Conservation (phyloP, 2,888 invertebrate species). For the Sesamia inferens region DNA sequence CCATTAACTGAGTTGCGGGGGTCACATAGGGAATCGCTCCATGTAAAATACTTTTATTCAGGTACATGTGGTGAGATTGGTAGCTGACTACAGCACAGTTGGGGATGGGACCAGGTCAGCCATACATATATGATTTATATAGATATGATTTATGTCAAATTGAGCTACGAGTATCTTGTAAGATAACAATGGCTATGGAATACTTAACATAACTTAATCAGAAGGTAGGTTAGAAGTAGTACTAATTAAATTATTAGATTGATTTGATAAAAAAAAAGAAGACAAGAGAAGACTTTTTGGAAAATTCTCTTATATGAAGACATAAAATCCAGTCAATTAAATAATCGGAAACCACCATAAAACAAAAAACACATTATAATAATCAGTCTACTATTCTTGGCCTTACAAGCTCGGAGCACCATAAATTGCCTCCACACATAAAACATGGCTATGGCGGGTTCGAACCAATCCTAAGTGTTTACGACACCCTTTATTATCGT, state of each 20-base stretch:
- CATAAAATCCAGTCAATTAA: neutral
- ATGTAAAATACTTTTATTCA: neutral
- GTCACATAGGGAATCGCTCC: neutral
- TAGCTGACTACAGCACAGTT: neutral
- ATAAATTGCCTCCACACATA: conserved; percentile 48
- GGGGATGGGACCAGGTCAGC: neutral
- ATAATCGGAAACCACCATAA: conserved; percentile 2
- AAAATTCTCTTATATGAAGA: no score
- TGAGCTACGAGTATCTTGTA: neutral
- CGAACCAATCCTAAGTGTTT: conserved; percentile 70
- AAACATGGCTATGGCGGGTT: conserved; percentile 42
- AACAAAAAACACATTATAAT: conserved; percentile 20
- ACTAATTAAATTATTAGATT: no score
- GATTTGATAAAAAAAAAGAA: no score
- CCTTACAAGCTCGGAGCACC: conserved; percentile 17
- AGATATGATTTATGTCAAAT: neutral
- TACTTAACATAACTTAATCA: no score
- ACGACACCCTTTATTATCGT: conserved; percentile 65
- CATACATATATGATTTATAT: neutral
- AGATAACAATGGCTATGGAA: neutral
- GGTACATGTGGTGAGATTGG: neutral
- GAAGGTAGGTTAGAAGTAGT: no score
- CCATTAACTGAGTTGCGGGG: neutral
- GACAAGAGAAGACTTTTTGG: no score
- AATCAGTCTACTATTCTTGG: conserved; percentile 21